phyloP scores from a whole-genome alignment of 2,797 vertebrate genomes.

The Rhinatrema bivittatum region DNA sequence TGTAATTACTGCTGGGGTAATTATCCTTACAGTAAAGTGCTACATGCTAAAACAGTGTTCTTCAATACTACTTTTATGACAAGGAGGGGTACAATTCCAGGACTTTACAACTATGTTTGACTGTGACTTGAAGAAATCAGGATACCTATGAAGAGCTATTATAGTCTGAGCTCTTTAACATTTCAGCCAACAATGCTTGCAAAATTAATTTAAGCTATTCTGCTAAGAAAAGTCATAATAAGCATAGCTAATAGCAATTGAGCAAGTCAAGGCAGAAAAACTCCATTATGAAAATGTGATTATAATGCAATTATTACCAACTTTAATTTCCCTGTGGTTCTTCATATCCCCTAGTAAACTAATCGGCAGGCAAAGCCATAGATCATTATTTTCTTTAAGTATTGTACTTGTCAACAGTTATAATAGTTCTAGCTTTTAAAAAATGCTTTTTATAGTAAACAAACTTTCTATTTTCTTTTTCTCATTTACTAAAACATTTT shows the following conservation, averaged over 20 bases:
- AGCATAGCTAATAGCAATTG: conserved; percentile 18
- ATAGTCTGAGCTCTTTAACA: conserved; percentile 19
- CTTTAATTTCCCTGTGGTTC: conserved; percentile 29
- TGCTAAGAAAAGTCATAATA: conserved; percentile 21
- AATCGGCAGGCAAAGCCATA: conserved; percentile 6
- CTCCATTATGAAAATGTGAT: conserved; percentile 32
- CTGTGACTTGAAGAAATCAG: not conserved
- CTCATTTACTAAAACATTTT: too few species aligned
- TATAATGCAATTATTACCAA: conserved; percentile 21
- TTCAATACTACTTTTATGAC: too few species aligned
- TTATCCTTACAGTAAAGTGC: too few species aligned
- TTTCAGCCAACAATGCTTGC: conserved; percentile 18
- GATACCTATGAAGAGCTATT: not conserved
- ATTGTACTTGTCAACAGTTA: not conserved
- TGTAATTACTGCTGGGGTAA: too few species aligned
- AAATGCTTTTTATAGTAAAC: not conserved
- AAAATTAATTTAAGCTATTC: too few species aligned
- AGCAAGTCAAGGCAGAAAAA: conserved; percentile 12
- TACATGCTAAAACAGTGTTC: too few species aligned
- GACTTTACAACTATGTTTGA: too few species aligned
- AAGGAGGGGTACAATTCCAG: too few species aligned
- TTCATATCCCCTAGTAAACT: conserved; percentile 14
- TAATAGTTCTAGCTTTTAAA: not conserved
- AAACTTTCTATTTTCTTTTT: too few species aligned
- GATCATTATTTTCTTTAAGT: conserved; percentile 4